phyloP scores from a whole-genome alignment of 2,113 vertebrate genomes.

The Mormyrus iriodes region DNA sequence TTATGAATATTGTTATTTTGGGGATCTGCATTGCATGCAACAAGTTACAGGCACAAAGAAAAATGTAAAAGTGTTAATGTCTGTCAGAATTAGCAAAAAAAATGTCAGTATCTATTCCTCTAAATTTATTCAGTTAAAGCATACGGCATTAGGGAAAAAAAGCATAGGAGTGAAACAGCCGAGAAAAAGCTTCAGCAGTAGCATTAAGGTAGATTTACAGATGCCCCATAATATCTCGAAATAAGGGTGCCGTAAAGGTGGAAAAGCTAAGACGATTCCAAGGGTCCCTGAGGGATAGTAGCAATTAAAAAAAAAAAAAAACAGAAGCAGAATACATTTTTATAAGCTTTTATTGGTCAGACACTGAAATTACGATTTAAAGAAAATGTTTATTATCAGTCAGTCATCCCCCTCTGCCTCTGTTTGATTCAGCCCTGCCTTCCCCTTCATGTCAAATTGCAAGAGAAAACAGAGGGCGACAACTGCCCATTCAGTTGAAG shows the following conservation, averaged over 20 bases:
- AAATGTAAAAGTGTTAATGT: background rate
- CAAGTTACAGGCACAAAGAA: background rate
- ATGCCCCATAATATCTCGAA: background rate
- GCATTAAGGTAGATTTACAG: background rate
- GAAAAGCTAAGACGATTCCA: background rate
- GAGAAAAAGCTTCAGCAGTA: background rate
- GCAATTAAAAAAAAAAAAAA: background rate
- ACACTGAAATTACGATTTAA: background rate
- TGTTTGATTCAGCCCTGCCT: background rate
- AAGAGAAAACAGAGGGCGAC: background rate
- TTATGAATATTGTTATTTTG: slow-evolving; percentile 5
- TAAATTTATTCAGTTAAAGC: background rate
- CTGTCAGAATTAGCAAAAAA: background rate
- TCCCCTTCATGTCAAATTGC: background rate
- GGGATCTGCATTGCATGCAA: background rate
- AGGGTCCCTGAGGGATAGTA: too few species aligned
- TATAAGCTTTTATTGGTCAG: background rate
- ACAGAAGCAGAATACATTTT: background rate
- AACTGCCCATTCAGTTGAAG: background rate
- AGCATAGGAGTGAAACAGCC: background rate
- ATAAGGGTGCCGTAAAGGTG: background rate
- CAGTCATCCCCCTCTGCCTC: background rate
- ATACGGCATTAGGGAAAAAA: background rate
- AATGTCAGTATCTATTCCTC: background rate
- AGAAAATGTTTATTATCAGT: background rate